Evolutionary conservation across 2,113 vertebrate genomes (phyloP), one percentile per base, ranked within the genome.

Genomic region (Tenebrosternarchus preto): DNA sequence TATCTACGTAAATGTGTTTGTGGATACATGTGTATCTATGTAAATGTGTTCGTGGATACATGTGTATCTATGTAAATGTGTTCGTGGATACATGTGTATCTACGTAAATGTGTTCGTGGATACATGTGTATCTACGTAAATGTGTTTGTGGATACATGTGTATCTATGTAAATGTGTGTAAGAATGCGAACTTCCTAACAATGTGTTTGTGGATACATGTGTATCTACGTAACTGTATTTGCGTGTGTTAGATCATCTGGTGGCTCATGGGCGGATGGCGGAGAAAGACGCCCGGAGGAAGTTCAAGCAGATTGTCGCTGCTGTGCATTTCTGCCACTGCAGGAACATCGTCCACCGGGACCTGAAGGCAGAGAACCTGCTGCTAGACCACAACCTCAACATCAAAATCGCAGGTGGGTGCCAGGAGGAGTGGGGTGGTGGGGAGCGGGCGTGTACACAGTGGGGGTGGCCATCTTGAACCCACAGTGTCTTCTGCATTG

Each of bases 291-390:
- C 97, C 29, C 94, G 97, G 55, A 93, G 94, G 76, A 99, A 99
- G 89, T 99, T 99, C 90, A 99, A 99, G 86, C 98, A 99, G 88
- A 99, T 99, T 0, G 95, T 99, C 55, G 95, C 98, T 1, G 98
- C 97, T 0, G 97, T 99, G 50, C 96, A 98, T 89, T 99, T 99
- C 79, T 99, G 98, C 74, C 98, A 99, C 92, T 99, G 97, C 61
- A 94, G 95, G 27, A 97, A 95, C 80, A 99, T 99, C 1, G 98
- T 99, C 76, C 98, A 99, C 92, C 89, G 98, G 86, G 98, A 99
- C 88, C 90, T 99, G 88, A 99, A 99, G 90, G 98, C 98, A 2
- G 98, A 99, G 89, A 99, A 99, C 67, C 93, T 99, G 55, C 94
- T 99, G 79, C 93, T 99, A 93, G 98, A 99, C 86, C 96, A 95